phyloP scores from a whole-genome alignment of 53 echinoderm and acorn worm species.

The Echinarachnius parma region DNA sequence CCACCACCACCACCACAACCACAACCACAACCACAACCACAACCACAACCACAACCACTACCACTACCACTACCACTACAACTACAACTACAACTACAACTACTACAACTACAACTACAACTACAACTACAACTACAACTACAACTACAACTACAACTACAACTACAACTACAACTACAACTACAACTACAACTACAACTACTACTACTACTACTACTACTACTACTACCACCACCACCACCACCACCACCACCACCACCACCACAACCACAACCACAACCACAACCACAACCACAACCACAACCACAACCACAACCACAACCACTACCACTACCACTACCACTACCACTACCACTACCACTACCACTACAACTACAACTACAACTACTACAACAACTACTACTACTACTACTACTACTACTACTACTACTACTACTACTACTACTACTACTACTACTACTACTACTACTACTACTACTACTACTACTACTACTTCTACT shows the following conservation, averaged over 20 bases:
- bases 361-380: neutral
- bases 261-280: neutral
- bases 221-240: neutral
- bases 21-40: neutral
- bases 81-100: neutral
- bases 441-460: conserved; percentile 26
- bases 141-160: neutral
- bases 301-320: neutral
- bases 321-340: neutral
- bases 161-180: neutral
- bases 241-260: neutral
- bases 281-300: neutral
- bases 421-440: conserved; percentile 11
- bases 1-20: neutral
- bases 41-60: neutral
- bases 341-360: neutral
- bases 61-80: neutral
- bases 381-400: neutral
- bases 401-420: neutral
- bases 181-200: neutral
- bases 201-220: neutral
- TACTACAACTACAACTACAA: neutral
- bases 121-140: no score
- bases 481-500: neutral
- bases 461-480: conserved; percentile 17